phyloP scores from a whole-genome alignment of 2,113 vertebrate species.

The Sus scrofa region DNA sequence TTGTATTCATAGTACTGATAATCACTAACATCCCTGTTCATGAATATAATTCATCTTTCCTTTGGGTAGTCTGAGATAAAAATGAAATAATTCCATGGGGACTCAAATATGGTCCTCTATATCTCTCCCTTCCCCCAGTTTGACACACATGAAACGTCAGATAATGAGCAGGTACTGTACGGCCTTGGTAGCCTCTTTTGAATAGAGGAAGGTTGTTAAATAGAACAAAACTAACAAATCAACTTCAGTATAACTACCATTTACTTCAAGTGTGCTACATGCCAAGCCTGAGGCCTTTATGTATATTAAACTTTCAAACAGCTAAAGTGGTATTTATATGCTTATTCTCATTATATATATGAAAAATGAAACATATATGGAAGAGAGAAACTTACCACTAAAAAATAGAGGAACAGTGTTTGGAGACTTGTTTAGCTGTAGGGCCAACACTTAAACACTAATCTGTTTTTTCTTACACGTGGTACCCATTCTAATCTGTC shows the following conservation, averaged over 20 bases:
- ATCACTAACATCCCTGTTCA: neutral
- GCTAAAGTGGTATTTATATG: neutral
- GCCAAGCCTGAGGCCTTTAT: neutral
- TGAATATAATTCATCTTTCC: neutral
- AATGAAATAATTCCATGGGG: neutral
- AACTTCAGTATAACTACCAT: neutral
- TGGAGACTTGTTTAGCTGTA: neutral
- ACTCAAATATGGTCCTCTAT: neutral
- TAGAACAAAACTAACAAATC: neutral
- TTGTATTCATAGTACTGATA: neutral
- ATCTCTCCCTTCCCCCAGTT: neutral
- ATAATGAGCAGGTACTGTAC: neutral
- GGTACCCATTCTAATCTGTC: neutral
- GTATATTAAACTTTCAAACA: neutral
- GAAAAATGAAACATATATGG: neutral
- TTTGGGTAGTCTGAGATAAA: neutral
- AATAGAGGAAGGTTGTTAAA: neutral
- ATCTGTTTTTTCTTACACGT: neutral
- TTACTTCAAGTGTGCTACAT: neutral
- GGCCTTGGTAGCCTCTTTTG: neutral
- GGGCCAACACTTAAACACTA: neutral
- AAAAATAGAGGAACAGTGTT: neutral
- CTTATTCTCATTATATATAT: neutral
- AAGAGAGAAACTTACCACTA: neutral
- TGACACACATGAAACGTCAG: neutral